Percentiles rank a stretch among this genome's conserved stretches.
Conservation (phyloP, 2,797 vertebrate genomes). For the Synanceia verrucosa region DNA sequence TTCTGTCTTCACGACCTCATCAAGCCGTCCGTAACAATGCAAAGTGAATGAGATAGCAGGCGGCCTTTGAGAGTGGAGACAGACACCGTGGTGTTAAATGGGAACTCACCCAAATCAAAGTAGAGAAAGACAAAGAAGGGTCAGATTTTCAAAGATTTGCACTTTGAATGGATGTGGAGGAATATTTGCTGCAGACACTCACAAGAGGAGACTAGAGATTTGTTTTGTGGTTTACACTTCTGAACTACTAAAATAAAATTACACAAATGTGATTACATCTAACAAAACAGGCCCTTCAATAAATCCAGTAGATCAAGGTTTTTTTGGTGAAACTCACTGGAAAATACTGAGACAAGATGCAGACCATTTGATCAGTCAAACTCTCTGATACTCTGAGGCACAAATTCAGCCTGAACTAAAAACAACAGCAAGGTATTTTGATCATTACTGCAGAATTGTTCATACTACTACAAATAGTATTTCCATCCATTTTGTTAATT, state of each 20-base stretch:
- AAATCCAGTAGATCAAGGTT: neutral
- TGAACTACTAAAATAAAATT: neutral
- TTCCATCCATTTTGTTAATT: neutral
- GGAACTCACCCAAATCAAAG: slow-evolving; percentile 11
- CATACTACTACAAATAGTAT: neutral
- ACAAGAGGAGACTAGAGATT: neutral
- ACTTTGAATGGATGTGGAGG: neutral
- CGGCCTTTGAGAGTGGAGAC: neutral
- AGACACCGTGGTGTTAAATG: slow-evolving; percentile 5
- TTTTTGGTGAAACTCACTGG: neutral
- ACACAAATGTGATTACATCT: neutral
- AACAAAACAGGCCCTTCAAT: neutral
- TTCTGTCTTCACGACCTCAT: slow-evolving; percentile 15
- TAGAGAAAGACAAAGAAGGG: neutral
- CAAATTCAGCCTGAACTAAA: neutral
- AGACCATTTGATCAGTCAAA: neutral
- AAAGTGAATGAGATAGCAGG: slow-evolving; percentile 5
- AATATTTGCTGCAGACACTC: neutral
- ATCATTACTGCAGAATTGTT: neutral
- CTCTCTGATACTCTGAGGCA: neutral
- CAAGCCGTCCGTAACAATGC: slow-evolving; percentile 4
- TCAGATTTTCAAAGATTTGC: neutral
- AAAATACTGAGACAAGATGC: neutral
- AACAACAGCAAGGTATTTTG: neutral
- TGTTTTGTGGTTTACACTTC: neutral